Percentiles rank a stretch among this genome's conserved stretches.
Conservation (phyloP, 2,797 vertebrate genomes). For the Syngnathus rostellatus region DNA sequence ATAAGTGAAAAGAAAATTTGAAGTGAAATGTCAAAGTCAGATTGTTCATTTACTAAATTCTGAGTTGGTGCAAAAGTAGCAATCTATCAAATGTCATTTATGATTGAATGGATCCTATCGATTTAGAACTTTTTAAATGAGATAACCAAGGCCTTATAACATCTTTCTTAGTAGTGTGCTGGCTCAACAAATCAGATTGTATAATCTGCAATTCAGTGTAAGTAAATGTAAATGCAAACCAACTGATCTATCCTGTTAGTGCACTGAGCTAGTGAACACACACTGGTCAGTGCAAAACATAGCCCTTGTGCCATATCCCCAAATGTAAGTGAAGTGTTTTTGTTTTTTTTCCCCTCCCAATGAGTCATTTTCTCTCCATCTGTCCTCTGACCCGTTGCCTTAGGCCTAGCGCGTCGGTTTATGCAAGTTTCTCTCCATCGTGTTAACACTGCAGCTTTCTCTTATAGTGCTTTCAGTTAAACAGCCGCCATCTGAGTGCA, state of each 20-base stretch:
- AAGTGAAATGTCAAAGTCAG: background rate
- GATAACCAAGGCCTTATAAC: too few relatives aligned
- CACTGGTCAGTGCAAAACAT: background rate
- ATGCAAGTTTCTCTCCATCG: slow-evolving; percentile 6
- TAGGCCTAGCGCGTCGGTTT: background rate
- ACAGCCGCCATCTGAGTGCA: background rate
- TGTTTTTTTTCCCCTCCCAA: background rate
- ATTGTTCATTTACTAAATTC: background rate
- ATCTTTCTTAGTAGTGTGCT: too few relatives aligned
- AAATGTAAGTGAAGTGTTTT: background rate
- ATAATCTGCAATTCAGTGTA: background rate
- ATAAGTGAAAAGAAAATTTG: background rate
- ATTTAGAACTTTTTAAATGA: too few relatives aligned
- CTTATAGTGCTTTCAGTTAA: slow-evolving; percentile 2
- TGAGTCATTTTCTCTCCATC: slow-evolving; percentile 9
- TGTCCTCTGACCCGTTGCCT: slow-evolving; percentile 7
- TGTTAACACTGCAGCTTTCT: slow-evolving; percentile 1
- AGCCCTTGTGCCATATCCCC: background rate
- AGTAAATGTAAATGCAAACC: background rate
- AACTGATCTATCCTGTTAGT: background rate
- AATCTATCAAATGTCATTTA: background rate
- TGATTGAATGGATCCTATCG: too few relatives aligned
- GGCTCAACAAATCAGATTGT: background rate
- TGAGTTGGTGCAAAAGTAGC: background rate
- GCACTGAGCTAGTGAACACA: background rate